Evolutionary conservation across 2,113 vertebrate species (phyloP).

Genomic region (Sorex araneus): DNA sequence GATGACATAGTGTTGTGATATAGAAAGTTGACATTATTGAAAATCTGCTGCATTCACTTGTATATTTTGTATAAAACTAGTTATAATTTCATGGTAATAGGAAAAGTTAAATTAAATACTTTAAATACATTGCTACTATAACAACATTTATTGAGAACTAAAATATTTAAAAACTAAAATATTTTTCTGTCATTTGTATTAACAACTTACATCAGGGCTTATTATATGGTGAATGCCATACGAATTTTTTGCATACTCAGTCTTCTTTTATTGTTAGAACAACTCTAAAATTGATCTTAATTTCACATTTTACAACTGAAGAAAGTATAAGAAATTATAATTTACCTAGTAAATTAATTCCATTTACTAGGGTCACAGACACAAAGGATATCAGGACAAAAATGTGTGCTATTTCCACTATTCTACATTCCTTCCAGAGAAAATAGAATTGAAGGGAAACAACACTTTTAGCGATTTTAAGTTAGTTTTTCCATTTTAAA

Average conservation of each 20-base stretch:
- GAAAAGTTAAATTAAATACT: no score
- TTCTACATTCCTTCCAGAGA: neutral
- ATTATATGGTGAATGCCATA: neutral
- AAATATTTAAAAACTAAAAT: neutral
- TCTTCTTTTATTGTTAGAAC: neutral
- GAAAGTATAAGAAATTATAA: no score
- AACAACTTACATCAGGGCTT: neutral
- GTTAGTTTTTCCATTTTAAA: neutral
- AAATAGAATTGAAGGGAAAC: neutral
- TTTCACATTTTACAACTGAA: neutral
- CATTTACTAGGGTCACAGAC: neutral
- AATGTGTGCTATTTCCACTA: neutral
- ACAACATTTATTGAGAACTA: neutral
- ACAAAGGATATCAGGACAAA: neutral
- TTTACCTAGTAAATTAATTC: no score
- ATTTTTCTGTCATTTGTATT: neutral
- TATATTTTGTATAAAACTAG: conserved; percentile 11
- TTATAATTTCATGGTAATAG: neutral
- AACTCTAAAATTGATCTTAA: neutral
- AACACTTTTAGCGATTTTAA: neutral
- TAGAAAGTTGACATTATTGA: conserved; percentile 22
- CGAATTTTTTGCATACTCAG: neutral
- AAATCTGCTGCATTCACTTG: neutral
- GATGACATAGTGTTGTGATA: neutral
- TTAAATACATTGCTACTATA: no score